Evolutionary conservation across 1,140 invertebrate species (phyloP), one percentile per base, ranked within the genome.

Genomic region (Streblospio benedicti): DNA sequence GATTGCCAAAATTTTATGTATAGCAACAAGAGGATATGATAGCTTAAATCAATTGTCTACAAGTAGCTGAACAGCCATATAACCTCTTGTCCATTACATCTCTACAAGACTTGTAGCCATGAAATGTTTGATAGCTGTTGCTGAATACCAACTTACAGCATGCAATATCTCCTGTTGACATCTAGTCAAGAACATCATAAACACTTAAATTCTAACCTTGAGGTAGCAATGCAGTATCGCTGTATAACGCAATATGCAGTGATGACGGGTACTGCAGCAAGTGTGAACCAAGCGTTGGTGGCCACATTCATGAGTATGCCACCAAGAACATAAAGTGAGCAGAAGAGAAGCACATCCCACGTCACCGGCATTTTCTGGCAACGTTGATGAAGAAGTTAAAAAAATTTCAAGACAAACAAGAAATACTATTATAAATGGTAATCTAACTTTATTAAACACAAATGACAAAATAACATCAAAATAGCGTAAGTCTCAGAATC

Each of bases 171-270:
- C n/a, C n/a, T 38, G 35, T 38, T 38, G 9, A 38, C 35, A 38
- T n/a, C 9, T 38, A 9, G 9, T 9, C 45, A 16, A 49, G 25
- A 49, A 49, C 16, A 23, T 14, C 12, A 49, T 14, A 14, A 49
- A 49, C 25, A 49, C 16, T n/a, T 49, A 25, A 16, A 49, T 14
- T 25, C 45, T 28, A 20, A 60, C 59, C 59, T 62, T 28, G 44
- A 57, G 0, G 60, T 57, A 4, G 60, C 32, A 5, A 62, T 57
- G 54, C 25, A 62, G 32, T 57, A 62, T 2, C 60, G 2, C 27
- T 62, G 60, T 23, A 62, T 20, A 20, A 50, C 18, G 30, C 57
- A 30, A 41, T 31, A 57, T 20, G 52, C 6, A 5, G 51, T 18
- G 30, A 62, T 23, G n/a, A 62, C 51, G 23, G 60, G 60, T 1